phyloP scores from a whole-genome alignment of 2,888 invertebrate genomes.

The Ormyrus rosae region DNA sequence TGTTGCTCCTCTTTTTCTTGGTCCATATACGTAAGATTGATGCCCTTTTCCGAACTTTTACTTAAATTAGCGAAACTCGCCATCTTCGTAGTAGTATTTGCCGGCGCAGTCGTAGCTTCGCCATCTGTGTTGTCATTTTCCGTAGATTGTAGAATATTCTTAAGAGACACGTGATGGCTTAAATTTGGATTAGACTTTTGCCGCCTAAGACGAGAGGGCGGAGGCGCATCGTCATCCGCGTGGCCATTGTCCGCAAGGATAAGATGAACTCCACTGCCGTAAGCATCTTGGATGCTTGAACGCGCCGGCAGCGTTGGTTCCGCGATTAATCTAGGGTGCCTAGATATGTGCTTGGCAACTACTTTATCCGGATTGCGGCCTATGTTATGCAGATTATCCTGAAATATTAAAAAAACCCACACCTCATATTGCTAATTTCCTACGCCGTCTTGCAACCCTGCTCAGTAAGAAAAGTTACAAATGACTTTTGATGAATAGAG shows the following conservation, averaged over 20 bases:
- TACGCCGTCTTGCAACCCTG: conserved; percentile 7
- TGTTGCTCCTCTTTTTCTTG: conserved; percentile 79
- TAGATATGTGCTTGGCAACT: conserved; percentile 70
- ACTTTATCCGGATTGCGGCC: conserved; percentile 91
- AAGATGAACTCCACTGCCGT: conserved; percentile 74
- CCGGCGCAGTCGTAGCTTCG: conserved; percentile 65
- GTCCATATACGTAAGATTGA: conserved; percentile 79
- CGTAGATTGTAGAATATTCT: conserved; percentile 77
- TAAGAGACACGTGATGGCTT: conserved; percentile 75
- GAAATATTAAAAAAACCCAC: conserved; percentile 46
- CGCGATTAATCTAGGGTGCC: conserved; percentile 78
- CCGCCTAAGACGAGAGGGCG: conserved; percentile 66
- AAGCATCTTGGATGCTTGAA: conserved; percentile 84
- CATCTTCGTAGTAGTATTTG: conserved; percentile 77
- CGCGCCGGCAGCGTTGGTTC: conserved; percentile 85
- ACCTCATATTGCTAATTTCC: conserved; percentile 49
- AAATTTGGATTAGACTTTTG: conserved; percentile 75
- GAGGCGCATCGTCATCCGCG: conserved; percentile 67
- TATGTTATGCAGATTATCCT: conserved; percentile 89
- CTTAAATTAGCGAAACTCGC: conserved; percentile 86
- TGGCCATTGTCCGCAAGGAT: conserved; percentile 74
- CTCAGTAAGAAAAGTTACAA: conserved; percentile 42
- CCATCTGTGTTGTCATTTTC: conserved; percentile 71
- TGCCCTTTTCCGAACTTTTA: conserved; percentile 77
- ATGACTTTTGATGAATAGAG: conserved; percentile 8